Evolutionary conservation across 2,113 vertebrate genomes (phyloP).

Genomic region (Maylandia zebra): DNA sequence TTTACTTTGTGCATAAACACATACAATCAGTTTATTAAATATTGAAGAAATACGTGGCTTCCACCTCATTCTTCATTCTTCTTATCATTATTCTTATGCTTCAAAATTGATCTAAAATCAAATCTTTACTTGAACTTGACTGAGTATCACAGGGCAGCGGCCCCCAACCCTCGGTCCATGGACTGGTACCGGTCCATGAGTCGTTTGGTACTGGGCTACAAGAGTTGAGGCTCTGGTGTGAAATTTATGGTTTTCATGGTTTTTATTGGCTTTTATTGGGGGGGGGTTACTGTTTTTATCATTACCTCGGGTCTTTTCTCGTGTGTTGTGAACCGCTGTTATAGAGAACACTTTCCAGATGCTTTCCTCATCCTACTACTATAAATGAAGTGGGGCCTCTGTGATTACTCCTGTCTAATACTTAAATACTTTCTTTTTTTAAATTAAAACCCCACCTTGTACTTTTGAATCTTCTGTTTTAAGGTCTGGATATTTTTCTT

Average conservation of each 20-base stretch:
- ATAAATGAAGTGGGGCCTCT: not conserved
- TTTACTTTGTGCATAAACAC: not conserved
- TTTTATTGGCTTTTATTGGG: not conserved
- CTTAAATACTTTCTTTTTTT: not conserved
- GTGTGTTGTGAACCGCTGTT: not conserved
- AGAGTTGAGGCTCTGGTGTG: not conserved
- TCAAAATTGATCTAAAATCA: not conserved
- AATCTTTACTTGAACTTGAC: not conserved
- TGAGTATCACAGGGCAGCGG: not conserved
- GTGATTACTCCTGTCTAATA: not conserved
- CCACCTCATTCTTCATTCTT: not conserved
- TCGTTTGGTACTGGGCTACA: not conserved
- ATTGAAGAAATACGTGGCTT: not conserved
- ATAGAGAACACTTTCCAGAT: not conserved
- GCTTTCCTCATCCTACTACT: not conserved
- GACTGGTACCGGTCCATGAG: not conserved
- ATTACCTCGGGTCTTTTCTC: not conserved
- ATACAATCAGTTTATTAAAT: not conserved
- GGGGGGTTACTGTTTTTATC: not conserved
- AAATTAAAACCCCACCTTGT: fast-evolving
- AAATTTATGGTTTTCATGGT: not conserved
- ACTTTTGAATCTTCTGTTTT: not conserved
- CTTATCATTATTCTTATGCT: not conserved
- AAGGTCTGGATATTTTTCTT: not conserved
- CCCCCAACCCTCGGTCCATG: not conserved